Percentiles rank a stretch among this genome's conserved stretches.
phyloP scores from a whole-genome alignment of 2,888 invertebrate genomes.

The Microctonus hyperodae region DNA sequence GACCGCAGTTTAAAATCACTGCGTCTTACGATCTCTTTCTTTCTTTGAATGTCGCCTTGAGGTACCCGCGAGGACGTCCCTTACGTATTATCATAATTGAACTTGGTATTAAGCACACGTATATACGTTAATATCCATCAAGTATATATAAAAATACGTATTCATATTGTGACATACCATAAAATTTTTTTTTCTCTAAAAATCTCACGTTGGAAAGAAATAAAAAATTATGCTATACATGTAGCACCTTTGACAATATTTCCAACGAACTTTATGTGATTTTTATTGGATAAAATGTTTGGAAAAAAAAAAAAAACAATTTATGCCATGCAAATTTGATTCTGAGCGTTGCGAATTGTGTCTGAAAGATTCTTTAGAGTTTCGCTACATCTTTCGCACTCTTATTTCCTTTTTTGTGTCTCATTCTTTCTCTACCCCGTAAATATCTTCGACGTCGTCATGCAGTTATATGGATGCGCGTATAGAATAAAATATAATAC shows the following conservation, averaged over 20 bases:
- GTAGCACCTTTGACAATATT: background rate
- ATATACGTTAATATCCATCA: background rate
- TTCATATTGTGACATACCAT: background rate
- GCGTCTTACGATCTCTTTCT: constrained; percentile 6
- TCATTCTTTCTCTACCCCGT: background rate
- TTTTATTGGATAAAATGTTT: constrained; percentile 11
- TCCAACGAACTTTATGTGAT: background rate
- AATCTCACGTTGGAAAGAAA: background rate
- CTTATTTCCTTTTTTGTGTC: background rate
- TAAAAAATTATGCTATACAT: background rate
- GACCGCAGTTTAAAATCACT: constrained; percentile 36
- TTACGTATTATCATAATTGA: constrained; percentile 25
- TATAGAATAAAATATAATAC: constrained; percentile 1
- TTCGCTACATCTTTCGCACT: background rate
- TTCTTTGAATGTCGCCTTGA: constrained; percentile 19
- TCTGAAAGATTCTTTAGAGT: constrained; percentile 8
- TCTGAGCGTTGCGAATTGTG: constrained; percentile 26
- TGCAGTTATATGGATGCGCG: constrained; percentile 12
- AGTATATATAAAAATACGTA: too few species aligned
- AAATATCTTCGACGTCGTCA: constrained; percentile 16
- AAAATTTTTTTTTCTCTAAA: background rate
- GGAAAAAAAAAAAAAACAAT: constrained; percentile 4
- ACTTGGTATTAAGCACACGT: constrained; percentile 18
- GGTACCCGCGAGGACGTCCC: constrained; percentile 22
- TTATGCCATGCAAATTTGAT: constrained; percentile 11